A percentile compares a stretch with the other conserved stretches of the same genome.
Conservation (phyloP, 2,888 invertebrate genomes). For the Penaeus monodon region DNA sequence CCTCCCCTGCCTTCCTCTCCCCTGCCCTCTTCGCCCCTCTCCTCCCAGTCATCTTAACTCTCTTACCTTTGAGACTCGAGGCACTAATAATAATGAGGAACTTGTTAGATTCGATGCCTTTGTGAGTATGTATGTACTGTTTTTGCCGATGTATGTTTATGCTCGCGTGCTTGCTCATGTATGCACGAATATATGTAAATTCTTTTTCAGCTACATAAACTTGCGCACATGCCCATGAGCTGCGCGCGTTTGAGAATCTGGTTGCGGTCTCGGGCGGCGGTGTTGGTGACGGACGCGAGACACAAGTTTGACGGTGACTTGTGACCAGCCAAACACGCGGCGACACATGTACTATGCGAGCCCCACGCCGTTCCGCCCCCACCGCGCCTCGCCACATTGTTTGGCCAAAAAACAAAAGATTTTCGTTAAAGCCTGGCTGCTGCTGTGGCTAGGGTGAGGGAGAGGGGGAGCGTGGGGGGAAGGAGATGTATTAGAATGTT, state of each 20-base stretch:
- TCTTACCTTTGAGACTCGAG: too few species aligned
- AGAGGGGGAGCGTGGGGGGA: slow-evolving; percentile 1
- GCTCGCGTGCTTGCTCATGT: too few species aligned
- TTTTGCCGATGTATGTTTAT: too few species aligned
- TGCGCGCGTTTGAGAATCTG: neutral
- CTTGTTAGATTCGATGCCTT: too few species aligned
- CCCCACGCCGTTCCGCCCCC: slow-evolving; percentile 8
- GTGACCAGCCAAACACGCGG: slow-evolving; percentile 40
- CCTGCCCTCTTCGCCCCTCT: too few species aligned
- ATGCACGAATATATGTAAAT: too few species aligned
- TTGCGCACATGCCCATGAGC: neutral
- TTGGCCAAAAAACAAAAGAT: slow-evolving; percentile 4
- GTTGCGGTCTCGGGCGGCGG: slow-evolving; percentile 23
- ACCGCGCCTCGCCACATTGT: neutral
- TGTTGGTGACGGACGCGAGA: slow-evolving; percentile 34
- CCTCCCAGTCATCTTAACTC: too few species aligned
- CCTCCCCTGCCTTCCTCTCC: neutral
- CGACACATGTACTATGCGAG: slow-evolving; percentile 50
- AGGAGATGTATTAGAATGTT: neutral
- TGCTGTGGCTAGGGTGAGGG: slow-evolving; percentile 2
- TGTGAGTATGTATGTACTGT: too few species aligned
- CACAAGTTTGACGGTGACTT: slow-evolving; percentile 35
- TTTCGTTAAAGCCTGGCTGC: neutral
- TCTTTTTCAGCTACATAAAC: too few species aligned
- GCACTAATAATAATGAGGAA: too few species aligned